Evolutionary conservation across 2,888 invertebrate species (phyloP).

Genomic region (Drosophila rellima): DNA sequence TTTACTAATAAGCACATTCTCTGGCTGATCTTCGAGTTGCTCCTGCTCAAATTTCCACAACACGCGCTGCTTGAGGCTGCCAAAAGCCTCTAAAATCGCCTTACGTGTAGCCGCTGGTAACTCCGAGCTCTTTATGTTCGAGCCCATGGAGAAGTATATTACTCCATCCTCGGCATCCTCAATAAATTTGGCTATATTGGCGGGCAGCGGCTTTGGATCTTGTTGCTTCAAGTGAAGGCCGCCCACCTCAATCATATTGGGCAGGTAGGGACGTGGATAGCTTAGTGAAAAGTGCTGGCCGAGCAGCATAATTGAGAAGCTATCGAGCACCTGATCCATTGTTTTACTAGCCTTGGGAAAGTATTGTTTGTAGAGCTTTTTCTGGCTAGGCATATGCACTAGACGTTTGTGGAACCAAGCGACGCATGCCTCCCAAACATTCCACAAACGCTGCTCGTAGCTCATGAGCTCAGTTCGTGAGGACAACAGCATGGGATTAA

Average conservation of each 20-base stretch:
- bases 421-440: conserved; percentile 67
- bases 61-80: conserved; percentile 71
- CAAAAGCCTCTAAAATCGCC: conserved; percentile 64
- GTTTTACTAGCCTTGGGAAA: conserved; percentile 64
- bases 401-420: conserved; percentile 58
- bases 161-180: conserved; percentile 84
- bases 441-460: conserved; percentile 80
- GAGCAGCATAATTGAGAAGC: conserved; percentile 79
- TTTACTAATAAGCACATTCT: conserved; percentile 80
- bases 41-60: conserved; percentile 86
- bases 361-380: conserved; percentile 61
- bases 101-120: conserved; percentile 67
- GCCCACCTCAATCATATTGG: conserved; percentile 85
- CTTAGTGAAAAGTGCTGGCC: conserved; percentile 83
- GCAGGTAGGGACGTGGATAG: conserved; percentile 82
- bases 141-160: conserved; percentile 86
- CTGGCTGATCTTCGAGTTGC: conserved; percentile 68
- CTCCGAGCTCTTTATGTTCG: conserved; percentile 80
- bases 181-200: conserved; percentile 82
- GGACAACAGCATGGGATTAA: conserved; percentile 75
- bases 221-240: conserved; percentile 82
- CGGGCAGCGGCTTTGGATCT: conserved; percentile 72
- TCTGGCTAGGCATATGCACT: conserved; percentile 73
- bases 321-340: conserved; percentile 66
- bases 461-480: conserved; percentile 84